Evolutionary conservation across 2,113 vertebrate species (phyloP).

Genomic region (Aplodontia rufa): DNA sequence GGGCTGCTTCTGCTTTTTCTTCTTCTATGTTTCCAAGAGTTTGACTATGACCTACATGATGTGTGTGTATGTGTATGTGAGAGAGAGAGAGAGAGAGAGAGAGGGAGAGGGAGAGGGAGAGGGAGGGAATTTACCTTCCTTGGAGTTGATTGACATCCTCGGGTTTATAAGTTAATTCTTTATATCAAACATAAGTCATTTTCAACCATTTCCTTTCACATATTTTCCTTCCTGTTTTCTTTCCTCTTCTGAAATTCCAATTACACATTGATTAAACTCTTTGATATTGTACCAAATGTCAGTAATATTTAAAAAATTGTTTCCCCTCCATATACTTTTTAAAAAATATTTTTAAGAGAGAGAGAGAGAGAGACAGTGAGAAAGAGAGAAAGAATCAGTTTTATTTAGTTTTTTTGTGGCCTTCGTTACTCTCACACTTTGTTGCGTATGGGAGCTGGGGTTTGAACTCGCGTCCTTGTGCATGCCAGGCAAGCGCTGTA

Average conservation of each 20-base stretch:
- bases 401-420: too few species aligned
- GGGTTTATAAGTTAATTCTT: constrained; percentile 2
- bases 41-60: neutral
- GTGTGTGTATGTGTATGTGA: neutral
- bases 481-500: too few species aligned
- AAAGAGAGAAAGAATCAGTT: too few species aligned
- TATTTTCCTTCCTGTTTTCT: neutral
- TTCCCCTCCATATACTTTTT: neutral
- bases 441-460: too few species aligned
- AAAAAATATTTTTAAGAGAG: too few species aligned
- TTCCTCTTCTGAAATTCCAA: neutral
- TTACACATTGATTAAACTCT: neutral
- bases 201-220: neutral
- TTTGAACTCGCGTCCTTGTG: too few species aligned
- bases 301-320: neutral
- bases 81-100: too few species aligned
- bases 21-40: neutral
- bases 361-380: too few species aligned
- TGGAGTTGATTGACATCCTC: neutral
- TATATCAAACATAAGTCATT: neutral
- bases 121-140: neutral
- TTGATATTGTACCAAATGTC: neutral
- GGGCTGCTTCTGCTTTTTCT: neutral
- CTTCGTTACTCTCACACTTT: too few species aligned
- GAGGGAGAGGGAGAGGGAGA: too few species aligned